Evolutionary conservation across 2,797 vertebrate genomes (phyloP).

Genomic region (Holocentrus rufus): DNA sequence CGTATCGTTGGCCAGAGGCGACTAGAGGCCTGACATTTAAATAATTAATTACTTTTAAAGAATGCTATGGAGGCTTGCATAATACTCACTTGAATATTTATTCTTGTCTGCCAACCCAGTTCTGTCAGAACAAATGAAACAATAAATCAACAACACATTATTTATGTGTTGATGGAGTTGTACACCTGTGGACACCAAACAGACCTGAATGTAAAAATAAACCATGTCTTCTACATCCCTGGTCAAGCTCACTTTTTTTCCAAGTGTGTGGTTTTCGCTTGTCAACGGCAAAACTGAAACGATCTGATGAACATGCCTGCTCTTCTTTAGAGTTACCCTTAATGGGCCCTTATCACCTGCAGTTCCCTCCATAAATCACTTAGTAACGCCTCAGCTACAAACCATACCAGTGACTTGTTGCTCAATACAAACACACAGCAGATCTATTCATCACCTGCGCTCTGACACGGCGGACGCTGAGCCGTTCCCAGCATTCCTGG

Average conservation of each 20-base stretch:
- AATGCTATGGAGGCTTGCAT: background rate
- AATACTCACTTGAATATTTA: background rate
- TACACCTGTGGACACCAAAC: background rate
- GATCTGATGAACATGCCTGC: background rate
- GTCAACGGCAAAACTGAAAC: too few species aligned
- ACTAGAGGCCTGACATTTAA: background rate
- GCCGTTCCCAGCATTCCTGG: constrained; percentile 34
- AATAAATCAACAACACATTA: background rate
- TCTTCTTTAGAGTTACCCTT: background rate
- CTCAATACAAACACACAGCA: constrained; percentile 6
- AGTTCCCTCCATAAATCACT: background rate
- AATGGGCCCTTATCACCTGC: background rate
- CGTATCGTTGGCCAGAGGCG: background rate
- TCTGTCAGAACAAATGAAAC: constrained; percentile 1
- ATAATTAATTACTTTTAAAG: background rate
- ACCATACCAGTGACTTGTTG: constrained; percentile 25
- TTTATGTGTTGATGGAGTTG: too few species aligned
- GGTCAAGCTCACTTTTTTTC: background rate
- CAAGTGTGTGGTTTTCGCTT: background rate
- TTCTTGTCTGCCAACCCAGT: background rate
- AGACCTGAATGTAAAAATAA: background rate
- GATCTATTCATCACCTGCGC: background rate
- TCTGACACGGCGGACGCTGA: constrained; percentile 11
- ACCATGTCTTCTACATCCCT: background rate
- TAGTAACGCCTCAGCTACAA: constrained; percentile 6